Evolutionary conservation across 2,888 invertebrate genomes (phyloP), one percentile per base, ranked within the genome.

Genomic region (Eumerus sabulonum): DNA sequence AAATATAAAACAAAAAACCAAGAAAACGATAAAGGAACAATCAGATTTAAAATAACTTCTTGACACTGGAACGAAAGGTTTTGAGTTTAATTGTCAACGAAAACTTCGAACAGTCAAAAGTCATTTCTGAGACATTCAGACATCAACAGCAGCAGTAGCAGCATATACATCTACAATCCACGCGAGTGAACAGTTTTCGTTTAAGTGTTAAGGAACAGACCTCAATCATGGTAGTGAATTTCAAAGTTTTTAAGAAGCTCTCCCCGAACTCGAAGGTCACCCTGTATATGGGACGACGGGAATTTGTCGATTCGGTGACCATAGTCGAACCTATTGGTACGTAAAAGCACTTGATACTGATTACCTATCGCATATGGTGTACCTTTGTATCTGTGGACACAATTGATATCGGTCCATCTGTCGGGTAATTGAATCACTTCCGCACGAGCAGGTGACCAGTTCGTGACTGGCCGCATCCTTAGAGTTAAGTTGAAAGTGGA

Each of bases 191-290:
- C 7, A 27, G 27, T 27, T 27, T 27, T 27, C 2, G 27, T 35
- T 54, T 16, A 14, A 18, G 62, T 13, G 17, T 14, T 38, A 19
- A 36, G 18, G 11, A 45, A 66, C 38, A 66, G 27, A 40, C 66
- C 16, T 27, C 17, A 67, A 81, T 47, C 82, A 96, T 96, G 97
- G 96, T 96, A 87, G 94, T 93, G 85, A 96, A 95, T 88, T 96
- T 96, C 88, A 95, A 95, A 89, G 96, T 97, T 86, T 97, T 94
- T 90, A 97, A 97, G 90, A 97, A 97, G 91, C 93, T 93, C 85
- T 94, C 96, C 45, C 96, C 96, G 53, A 96, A 96, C 89, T 95
- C 94, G 82, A 96, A 96, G 90, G 89, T 96, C 84, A 94, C 95
- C 44, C 90, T 97, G 84, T 97, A 96, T 85, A 88, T 97, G 90